Percentiles rank a stretch among this genome's conserved stretches.
Evolutionary conservation across 1,140 invertebrate genomes (phyloP).

Genomic region (Bathynomus jamesi): DNA sequence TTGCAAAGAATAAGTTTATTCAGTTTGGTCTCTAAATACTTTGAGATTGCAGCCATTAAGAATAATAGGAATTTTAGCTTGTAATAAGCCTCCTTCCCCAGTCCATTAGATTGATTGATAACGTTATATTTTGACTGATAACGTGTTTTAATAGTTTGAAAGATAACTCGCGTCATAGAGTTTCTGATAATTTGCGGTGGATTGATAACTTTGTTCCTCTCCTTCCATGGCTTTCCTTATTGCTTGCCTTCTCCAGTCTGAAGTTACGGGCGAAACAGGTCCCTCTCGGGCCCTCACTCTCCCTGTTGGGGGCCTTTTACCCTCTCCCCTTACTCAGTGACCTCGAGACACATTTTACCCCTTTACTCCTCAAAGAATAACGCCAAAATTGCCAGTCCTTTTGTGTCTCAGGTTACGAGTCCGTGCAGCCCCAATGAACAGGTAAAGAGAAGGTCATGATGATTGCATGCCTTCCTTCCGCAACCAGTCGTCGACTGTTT

Average conservation of each 20-base stretch:
- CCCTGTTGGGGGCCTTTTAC: conserved; percentile 3
- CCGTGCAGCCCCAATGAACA: conserved; percentile 31
- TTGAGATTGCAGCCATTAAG: too few relatives aligned
- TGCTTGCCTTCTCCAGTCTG: background rate
- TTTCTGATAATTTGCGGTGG: too few relatives aligned
- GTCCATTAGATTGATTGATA: too few relatives aligned
- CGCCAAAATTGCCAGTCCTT: conserved; percentile 25
- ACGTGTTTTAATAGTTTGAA: too few relatives aligned
- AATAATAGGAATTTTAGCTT: too few relatives aligned
- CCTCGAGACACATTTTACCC: conserved; percentile 17
- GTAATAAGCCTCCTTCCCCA: too few relatives aligned
- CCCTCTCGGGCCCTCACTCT: conserved; percentile 17
- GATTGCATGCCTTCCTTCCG: background rate
- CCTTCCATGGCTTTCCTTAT: too few relatives aligned
- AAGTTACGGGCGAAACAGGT: conserved; percentile 19
- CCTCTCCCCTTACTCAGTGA: conserved; percentile 11
- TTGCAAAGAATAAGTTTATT: too few relatives aligned
- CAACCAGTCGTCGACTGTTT: background rate
- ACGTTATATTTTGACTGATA: too few relatives aligned
- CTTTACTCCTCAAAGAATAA: conserved; percentile 15
- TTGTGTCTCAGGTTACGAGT: conserved; percentile 26
- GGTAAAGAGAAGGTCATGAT: conserved; percentile 19
- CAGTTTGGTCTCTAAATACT: too few relatives aligned
- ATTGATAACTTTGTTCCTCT: too few relatives aligned
- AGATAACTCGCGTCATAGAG: too few relatives aligned